Base-by-base conservation (phyloP, 1,140 invertebrate species). In the Musca domestica region DNA sequence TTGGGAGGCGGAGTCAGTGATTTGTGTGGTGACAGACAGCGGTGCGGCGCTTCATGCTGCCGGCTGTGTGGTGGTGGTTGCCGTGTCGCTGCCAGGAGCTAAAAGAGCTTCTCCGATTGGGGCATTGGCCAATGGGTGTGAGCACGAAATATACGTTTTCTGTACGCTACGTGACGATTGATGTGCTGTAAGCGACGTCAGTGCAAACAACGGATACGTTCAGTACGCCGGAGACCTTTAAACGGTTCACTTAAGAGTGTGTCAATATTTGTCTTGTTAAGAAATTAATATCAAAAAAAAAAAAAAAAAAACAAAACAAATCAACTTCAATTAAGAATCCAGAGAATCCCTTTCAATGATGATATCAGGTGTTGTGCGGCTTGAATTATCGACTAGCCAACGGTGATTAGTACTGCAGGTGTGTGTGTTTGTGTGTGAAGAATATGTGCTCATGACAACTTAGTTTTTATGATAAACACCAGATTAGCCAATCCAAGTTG, bases 151-250 rank as follows among this genome's bases (percentile, higher is more conserved):
- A 49, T 47, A 54, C 30, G 30, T 41, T 30, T 30, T 10, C 51
- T 22, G 22, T 4, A 17, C 6, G 5, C 61, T 75, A 76, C 71
- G 74, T 76, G 74, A 75, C 34, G 34, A n/a, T n/a, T n/a, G n/a
- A n/a, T 68, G 69, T 74, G 66, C 65, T 61, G 46, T 63, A 46
- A 30, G 41, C 19, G 47, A 47, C 67, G 47, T n/a, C 7, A 19
- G 61, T 41, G 19, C 58, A 22, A 49, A 23, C 63, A 52, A 19
- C 63, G 63, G 61, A 47, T 27, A 56, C 48, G 70, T 72, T 73
- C 69, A 79, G 74, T 79, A 70, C 72, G 71, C 64, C 74, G 72
- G 68, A 67, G 75, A 74, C 79, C 76, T 77, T 74, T 79, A 75
- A 79, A 79, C 77, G 77, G 77, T 79, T 79, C 77, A 79, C 74